A percentile compares a stretch with the other conserved stretches of the same genome.
phyloP scores from a whole-genome alignment of 2,888 invertebrate genomes.

The Standfussiana lucernea region DNA sequence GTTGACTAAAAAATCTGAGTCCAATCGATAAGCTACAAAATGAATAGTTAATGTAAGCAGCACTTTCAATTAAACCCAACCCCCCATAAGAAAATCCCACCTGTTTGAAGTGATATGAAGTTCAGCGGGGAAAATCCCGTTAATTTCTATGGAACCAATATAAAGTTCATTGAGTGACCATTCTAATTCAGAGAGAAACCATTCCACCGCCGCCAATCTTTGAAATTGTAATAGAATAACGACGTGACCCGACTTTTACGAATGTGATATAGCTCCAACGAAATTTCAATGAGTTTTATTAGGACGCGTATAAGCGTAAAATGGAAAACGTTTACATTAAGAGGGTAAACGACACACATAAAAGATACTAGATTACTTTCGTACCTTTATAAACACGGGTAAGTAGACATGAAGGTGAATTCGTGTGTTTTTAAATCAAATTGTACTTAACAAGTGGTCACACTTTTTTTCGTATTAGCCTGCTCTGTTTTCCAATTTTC shows the following conservation, averaged over 20 bases:
- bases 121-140: background rate
- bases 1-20: background rate
- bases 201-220: constrained; percentile 35
- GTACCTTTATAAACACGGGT: background rate
- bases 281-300: constrained; percentile 58
- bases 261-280: constrained; percentile 35
- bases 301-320: constrained; percentile 44
- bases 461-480: too few species aligned
- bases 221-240: constrained; percentile 48
- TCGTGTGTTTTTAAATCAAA: constrained; percentile 6
- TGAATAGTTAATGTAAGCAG: background rate
- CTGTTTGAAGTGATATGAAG: background rate
- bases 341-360: constrained; percentile 42
- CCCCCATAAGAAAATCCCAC: background rate
- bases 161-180: constrained; percentile 6
- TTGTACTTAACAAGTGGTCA: background rate
- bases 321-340: constrained; percentile 47
- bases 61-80: constrained; percentile 2
- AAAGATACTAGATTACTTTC: constrained; percentile 28
- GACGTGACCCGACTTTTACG: constrained; percentile 53
- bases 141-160: constrained; percentile 4
- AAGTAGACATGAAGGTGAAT: background rate
- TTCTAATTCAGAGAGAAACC: constrained; percentile 23
- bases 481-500: too few species aligned
- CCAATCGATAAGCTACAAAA: background rate